Evolutionary conservation across 2,888 invertebrate genomes (phyloP).

Genomic region (Athetis lepigone): DNA sequence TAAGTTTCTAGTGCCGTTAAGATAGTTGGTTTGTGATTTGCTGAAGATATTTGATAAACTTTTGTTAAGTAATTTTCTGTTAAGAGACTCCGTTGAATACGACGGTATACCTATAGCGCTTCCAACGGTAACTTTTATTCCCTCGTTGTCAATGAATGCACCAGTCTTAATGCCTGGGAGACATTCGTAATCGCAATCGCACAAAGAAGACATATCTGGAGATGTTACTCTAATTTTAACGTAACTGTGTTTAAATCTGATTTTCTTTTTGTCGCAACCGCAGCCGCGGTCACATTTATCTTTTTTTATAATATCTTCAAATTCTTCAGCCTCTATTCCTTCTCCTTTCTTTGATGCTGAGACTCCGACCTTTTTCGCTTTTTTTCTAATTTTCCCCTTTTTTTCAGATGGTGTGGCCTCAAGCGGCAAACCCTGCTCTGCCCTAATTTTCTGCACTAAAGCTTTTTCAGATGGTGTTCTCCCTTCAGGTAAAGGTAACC

Average conservation of each 20-base stretch:
- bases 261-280: constrained; percentile 83
- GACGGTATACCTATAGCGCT: constrained; percentile 74
- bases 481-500: constrained; percentile 73
- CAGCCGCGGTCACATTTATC: constrained; percentile 80
- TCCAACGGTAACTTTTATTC: constrained; percentile 81
- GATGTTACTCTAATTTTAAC: constrained; percentile 82
- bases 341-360: constrained; percentile 55
- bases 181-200: constrained; percentile 79
- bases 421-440: constrained; percentile 61
- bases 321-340: constrained; percentile 69
- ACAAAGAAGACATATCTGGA: constrained; percentile 80
- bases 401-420: constrained; percentile 70
- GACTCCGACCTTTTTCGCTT: constrained; percentile 64
- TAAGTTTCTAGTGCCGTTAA: background rate
- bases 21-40: background rate
- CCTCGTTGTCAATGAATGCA: constrained; percentile 77
- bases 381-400: constrained; percentile 62
- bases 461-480: constrained; percentile 73
- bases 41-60: background rate
- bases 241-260: constrained; percentile 82
- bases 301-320: constrained; percentile 75
- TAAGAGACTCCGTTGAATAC: constrained; percentile 46
- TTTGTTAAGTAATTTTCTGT: constrained; percentile 1
- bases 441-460: constrained; percentile 68
- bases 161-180: constrained; percentile 77